Evolutionary conservation across 2,888 invertebrate genomes (phyloP).

Genomic region (Ichneumon xanthorius): DNA sequence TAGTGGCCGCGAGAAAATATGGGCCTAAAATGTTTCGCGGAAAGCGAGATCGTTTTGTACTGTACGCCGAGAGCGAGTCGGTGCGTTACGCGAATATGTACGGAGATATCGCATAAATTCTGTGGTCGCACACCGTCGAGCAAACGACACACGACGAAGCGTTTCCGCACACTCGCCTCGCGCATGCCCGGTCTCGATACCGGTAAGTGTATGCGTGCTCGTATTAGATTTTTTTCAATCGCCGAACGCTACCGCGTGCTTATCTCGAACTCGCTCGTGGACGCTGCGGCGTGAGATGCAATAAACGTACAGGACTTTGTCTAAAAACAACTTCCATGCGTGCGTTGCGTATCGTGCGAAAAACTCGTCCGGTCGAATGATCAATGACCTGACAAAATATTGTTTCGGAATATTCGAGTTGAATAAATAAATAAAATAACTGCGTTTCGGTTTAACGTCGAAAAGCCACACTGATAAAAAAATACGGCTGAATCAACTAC

Average conservation of each 20-base stretch:
- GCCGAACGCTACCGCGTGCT: conserved; percentile 55
- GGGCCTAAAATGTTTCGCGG: conserved; percentile 52
- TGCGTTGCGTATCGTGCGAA: neutral
- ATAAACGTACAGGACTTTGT: conserved; percentile 18
- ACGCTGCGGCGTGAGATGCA: conserved; percentile 28
- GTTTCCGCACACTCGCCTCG: conserved; percentile 9
- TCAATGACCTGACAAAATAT: neutral
- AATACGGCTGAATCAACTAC: no score
- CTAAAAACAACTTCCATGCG: conserved; percentile 11
- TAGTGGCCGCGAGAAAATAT: conserved; percentile 53
- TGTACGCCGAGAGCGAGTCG: conserved; percentile 37
- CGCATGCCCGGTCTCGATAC: conserved; percentile 43
- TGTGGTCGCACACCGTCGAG: conserved; percentile 45
- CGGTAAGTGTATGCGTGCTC: conserved; percentile 60
- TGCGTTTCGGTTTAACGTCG: no score
- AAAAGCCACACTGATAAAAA: no score
- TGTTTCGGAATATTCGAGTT: neutral
- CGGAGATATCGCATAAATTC: conserved; percentile 63
- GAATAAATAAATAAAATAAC: no score
- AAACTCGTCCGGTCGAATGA: neutral
- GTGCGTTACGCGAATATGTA: conserved; percentile 54
- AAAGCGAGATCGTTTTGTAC: conserved; percentile 52
- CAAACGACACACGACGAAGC: conserved; percentile 41
- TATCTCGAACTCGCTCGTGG: conserved; percentile 47
- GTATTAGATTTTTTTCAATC: conserved; percentile 56